These are phyloP conservation scores for Chrysolina oricalcia DNA, from an alignment of 2,888 invertebrate genomes.

Conservation along the genomic window DNA sequence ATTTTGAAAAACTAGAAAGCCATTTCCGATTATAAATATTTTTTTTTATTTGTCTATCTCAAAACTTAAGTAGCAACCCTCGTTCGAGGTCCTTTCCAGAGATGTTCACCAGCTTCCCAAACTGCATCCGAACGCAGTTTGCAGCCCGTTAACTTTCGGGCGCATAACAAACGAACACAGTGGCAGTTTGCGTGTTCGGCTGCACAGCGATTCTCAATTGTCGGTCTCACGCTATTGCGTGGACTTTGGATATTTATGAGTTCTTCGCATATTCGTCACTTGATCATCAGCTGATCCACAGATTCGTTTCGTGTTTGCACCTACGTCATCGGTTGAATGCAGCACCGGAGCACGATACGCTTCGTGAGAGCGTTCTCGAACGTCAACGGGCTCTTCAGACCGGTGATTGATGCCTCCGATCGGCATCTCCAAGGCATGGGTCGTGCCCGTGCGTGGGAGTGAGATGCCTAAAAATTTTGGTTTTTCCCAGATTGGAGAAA, in stretches of 20 bases:
- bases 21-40: too few relatives aligned
- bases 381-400: not conserved
- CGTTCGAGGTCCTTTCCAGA: not conserved
- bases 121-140: not conserved
- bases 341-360: slow-evolving; percentile 15
- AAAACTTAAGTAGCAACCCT: not conserved
- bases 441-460: not conserved
- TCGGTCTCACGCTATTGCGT: slow-evolving; percentile 67
- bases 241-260: slow-evolving; percentile 68
- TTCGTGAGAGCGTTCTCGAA: slow-evolving; percentile 20
- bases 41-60: too few relatives aligned
- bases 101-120: not conserved
- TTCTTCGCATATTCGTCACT: slow-evolving; percentile 65
- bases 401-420: not conserved
- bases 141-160: not conserved
- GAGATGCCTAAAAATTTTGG: not conserved
- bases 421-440: not conserved
- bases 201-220: slow-evolving; percentile 51
- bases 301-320: slow-evolving; percentile 47
- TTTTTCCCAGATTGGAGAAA: too few relatives aligned
- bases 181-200: slow-evolving; percentile 50
- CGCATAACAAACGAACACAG: not conserved
- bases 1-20: too few relatives aligned
- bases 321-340: slow-evolving; percentile 35
- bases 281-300: slow-evolving; percentile 62